Evolutionary conservation across 2,888 invertebrate species (phyloP), one percentile per base, ranked within the genome.

Genomic region (Apotomis betuletana): DNA sequence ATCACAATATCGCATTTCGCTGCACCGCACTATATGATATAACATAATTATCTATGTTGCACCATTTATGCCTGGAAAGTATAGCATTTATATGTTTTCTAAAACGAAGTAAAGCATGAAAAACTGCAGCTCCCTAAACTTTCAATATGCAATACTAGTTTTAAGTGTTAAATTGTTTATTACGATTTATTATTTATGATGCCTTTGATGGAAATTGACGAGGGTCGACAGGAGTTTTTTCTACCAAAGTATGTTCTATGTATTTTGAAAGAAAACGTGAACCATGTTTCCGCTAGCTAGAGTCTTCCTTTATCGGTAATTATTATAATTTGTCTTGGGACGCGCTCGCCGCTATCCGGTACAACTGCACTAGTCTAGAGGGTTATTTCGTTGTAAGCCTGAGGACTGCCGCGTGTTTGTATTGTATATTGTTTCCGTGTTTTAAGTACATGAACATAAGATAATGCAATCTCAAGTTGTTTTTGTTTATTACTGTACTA

Each of bases 91-190:
- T 72, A 63, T 72, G 67, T 72, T 72, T 68, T 72, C 67, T 68
- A 9, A 59, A 36, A 9, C 10, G 62, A 52, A 63, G 6, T 62
- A 72, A 68, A 72, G 58, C 71, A 67, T 72, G 38, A 68, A 63
- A 63, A 74, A 58, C 6, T 71, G 67, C 71, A 69, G 70, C 87
- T 86, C 88, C 88, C 87, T 90, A 85, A 82, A 79, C 79, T 84
- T 81, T 89, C 91, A 90, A 90, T 91, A 92, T 92, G 93, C 93
- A 93, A 93, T 93, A 92, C 87, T 93, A 92, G 93, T 82, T 89
- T 79, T 93, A 93, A 93, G 93, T 93, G 93, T 92, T 93, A 90
- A 90, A 90, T 92, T 92, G 89, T 92, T 93, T 91, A 82, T 91
- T 90, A 89, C 88, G 87, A 88, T 87, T 88, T 91, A 91, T 91